Evolutionary conservation across 1,140 invertebrate genomes (phyloP), one percentile per base, ranked within the genome.

Genomic region (Achroia grisella): DNA sequence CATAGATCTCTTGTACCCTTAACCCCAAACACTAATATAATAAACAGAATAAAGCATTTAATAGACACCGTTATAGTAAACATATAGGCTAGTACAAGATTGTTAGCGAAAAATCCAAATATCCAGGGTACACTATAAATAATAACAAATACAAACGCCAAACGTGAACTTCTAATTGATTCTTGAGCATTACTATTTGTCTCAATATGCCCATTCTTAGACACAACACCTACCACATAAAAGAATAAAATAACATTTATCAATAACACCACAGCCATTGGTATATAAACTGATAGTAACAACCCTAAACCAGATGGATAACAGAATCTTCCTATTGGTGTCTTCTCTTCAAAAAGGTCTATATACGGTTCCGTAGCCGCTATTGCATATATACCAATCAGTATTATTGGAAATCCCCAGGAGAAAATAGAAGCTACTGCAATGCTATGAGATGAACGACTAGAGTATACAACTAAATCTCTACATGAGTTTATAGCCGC

Each of bases 11-110:
- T 71, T 0, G 87, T 87, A 55, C 85, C 86, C 44, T 86, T 86
- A 55, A 88, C 87, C 10, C 86, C 78, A 1, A 87, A 29, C 0
- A 89, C 76, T 48, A 87, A 88, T 58, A 89, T 88, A 10, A 87
- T 23, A 51, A 87, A 88, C 32, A 88, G 49, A 8, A 88, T 75
- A 27, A 87, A 81, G 0, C 88, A 87, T 70, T 89, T 87, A 40
- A 81, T 72, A 0, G 86, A 86, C 0, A 75, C 80, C 1, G 82
- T 85, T 5, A 88, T 51, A 31, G 81, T 86, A 51, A 88, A 89
- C 2, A 89, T 48, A 47, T 87, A 88, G 0, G 81, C 71, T n/a
- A 74, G 71, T 0, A 84, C 66, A 1, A 86, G 43, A 44, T 81
- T 76, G 12, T 48, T 65, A 0, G 71, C 70, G 14, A 87, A 75